phyloP scores from a whole-genome alignment of 2,113 vertebrate species.

The Caranx melampygus region DNA sequence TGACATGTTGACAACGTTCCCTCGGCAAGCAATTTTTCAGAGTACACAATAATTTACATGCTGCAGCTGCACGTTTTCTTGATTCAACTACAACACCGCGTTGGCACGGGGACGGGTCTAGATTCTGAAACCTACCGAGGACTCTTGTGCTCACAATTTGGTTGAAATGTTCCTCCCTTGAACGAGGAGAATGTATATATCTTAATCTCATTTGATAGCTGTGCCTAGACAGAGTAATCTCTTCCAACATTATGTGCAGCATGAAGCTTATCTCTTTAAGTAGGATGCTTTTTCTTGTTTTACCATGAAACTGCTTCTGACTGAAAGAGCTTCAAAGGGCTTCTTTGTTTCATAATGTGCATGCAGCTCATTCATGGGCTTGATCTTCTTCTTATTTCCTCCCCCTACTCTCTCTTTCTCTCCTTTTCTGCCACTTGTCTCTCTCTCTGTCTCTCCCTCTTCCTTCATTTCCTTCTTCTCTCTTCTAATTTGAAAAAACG shows the following conservation, averaged over 20 bases:
- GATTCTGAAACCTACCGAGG: slow-evolving; percentile 62
- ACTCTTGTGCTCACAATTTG: slow-evolving; percentile 64
- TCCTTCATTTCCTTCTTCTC: slow-evolving; percentile 26
- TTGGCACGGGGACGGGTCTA: slow-evolving; percentile 56
- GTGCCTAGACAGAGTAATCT: slow-evolving; percentile 84
- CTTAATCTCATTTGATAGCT: slow-evolving; percentile 84
- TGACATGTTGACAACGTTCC: slow-evolving; percentile 72
- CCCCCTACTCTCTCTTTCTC: slow-evolving; percentile 56
- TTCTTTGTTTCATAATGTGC: slow-evolving; percentile 86
- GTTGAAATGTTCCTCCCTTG: slow-evolving; percentile 65
- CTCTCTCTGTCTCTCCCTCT: slow-evolving; percentile 25
- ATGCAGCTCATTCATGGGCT: slow-evolving; percentile 84
- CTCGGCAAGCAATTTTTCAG: slow-evolving; percentile 75
- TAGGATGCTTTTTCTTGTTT: slow-evolving; percentile 84
- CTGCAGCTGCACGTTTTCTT: slow-evolving; percentile 69
- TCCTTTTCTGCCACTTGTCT: slow-evolving; percentile 43
- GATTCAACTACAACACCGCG: slow-evolving; percentile 53
- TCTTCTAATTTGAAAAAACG: slow-evolving; percentile 57
- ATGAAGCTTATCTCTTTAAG: slow-evolving; percentile 85
- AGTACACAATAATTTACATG: slow-evolving; percentile 82
- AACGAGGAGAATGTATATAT: slow-evolving; percentile 78
- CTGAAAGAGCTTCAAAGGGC: slow-evolving; percentile 85
- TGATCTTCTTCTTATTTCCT: slow-evolving; percentile 76
- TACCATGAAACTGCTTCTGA: slow-evolving; percentile 86
- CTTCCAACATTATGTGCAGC: slow-evolving; percentile 80